These are phyloP conservation scores for Musca domestica DNA, from an alignment of 1,140 invertebrate genomes.

Conservation along the genomic window DNA sequence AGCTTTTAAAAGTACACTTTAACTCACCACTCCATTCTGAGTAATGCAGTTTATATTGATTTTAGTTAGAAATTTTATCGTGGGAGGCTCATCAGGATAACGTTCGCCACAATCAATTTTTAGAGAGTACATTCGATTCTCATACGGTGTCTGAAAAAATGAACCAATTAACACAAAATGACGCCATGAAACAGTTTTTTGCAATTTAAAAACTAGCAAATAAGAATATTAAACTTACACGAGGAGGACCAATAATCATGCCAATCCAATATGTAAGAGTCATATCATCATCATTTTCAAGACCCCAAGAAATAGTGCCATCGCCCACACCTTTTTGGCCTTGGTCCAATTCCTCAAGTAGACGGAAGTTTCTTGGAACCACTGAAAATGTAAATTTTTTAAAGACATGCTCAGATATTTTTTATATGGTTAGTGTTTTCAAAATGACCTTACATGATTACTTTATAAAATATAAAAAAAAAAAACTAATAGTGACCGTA, in stretches of 20 bases:
- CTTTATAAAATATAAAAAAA: not conserved
- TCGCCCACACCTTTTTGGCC: conserved; percentile 98
- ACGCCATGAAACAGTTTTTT: too few relatives aligned
- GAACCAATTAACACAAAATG: not conserved
- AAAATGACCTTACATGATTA: not conserved
- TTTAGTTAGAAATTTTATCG: conserved; percentile 93
- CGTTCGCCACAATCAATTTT: conserved; percentile 95
- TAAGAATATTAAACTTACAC: conserved; percentile 64
- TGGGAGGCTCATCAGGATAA: conserved; percentile 95
- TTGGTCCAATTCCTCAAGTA: conserved; percentile 97
- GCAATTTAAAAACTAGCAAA: not conserved
- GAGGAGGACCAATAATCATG: conserved; percentile 98
- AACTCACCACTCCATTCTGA: conserved; percentile 87
- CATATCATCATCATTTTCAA: conserved; percentile 99
- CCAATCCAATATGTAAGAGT: conserved; percentile 97
- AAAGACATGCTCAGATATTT: not conserved
- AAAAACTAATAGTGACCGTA: not conserved
- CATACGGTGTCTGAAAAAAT: conserved; percentile 86
- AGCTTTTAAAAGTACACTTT: conserved; percentile 11
- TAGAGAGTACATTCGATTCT: conserved; percentile 98
- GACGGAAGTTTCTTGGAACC: conserved; percentile 95
- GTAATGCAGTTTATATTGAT: conserved; percentile 99
- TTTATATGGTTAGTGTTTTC: not conserved
- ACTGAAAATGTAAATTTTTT: conserved; percentile 63
- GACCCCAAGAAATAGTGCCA: conserved; percentile 98